phyloP scores from a whole-genome alignment of 2,113 vertebrate genomes.

The Chascanopsetta lugubris region DNA sequence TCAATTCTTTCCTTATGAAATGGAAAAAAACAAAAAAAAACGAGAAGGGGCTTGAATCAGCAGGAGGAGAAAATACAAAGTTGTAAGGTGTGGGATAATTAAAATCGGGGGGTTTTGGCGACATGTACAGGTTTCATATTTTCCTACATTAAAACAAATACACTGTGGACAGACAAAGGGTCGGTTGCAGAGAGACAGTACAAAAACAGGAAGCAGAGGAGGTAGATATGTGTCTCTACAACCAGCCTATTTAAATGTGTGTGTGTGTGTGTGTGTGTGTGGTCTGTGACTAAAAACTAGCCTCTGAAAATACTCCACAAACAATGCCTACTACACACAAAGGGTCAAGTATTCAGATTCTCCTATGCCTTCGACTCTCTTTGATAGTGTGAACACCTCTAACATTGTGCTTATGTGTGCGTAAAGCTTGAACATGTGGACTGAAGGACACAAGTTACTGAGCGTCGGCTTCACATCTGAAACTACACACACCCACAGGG shows the following conservation, averaged over 20 bases:
- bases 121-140: too few species aligned
- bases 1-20: slow-evolving; percentile 32
- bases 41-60: slow-evolving; percentile 7
- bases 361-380: not conserved
- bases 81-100: too few species aligned
- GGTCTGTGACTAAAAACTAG: too few species aligned
- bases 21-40: slow-evolving; percentile 38
- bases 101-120: too few species aligned
- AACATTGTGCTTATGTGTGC: not conserved
- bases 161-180: not conserved
- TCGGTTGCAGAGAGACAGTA: slow-evolving; percentile 44
- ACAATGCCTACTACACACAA: slow-evolving; percentile 7
- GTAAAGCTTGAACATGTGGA: slow-evolving; percentile 25
- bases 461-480: slow-evolving; percentile 5
- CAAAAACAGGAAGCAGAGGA: slow-evolving; percentile 48
- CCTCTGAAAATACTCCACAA: slow-evolving; percentile 16
- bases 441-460: slow-evolving; percentile 34
- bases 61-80: not conserved
- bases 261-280: slow-evolving; percentile 5
- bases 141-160: not conserved
- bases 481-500: slow-evolving; percentile 35
- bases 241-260: slow-evolving; percentile 49
- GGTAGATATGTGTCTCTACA: slow-evolving; percentile 73
- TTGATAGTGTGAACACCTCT: not conserved
- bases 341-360: not conserved